A percentile compares a stretch with the other conserved stretches of the same genome.
Conservation (phyloP, 2,113 vertebrate species). For the Xerus inauris region DNA sequence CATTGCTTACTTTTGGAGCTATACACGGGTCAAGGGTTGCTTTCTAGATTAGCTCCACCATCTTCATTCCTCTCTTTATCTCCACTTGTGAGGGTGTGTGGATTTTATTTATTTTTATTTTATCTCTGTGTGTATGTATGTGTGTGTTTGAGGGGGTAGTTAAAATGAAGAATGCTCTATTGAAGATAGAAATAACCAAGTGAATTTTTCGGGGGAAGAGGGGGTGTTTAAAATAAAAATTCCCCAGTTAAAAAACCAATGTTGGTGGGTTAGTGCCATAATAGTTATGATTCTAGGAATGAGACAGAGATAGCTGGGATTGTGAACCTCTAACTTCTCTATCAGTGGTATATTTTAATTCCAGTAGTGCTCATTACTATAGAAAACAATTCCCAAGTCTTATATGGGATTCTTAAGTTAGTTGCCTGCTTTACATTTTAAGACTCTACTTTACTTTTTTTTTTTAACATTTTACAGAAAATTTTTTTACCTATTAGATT, state of each 20-base stretch:
- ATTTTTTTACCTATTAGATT: background rate
- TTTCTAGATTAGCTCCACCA: too few species aligned
- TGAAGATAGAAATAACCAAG: background rate
- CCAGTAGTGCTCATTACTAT: background rate
- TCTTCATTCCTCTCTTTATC: background rate
- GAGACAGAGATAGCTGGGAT: background rate
- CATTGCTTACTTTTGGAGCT: too few species aligned
- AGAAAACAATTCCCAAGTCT: background rate
- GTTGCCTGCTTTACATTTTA: too few species aligned
- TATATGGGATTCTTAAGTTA: background rate
- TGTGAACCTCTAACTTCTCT: background rate
- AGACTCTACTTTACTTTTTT: background rate
- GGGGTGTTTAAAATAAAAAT: background rate
- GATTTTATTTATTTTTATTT: background rate
- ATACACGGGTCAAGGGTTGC: too few species aligned
- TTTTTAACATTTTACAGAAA: background rate
- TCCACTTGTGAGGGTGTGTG: background rate
- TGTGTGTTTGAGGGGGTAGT: accelerated
- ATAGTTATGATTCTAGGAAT: background rate
- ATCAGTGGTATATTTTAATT: background rate
- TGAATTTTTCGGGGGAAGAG: background rate
- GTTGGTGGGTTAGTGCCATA: background rate
- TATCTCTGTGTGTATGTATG: background rate
- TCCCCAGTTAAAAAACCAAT: background rate
- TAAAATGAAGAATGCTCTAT: background rate